These are phyloP conservation scores for Solen grandis DNA, from an alignment of 1,140 invertebrate genomes.

Conservation along the genomic window DNA sequence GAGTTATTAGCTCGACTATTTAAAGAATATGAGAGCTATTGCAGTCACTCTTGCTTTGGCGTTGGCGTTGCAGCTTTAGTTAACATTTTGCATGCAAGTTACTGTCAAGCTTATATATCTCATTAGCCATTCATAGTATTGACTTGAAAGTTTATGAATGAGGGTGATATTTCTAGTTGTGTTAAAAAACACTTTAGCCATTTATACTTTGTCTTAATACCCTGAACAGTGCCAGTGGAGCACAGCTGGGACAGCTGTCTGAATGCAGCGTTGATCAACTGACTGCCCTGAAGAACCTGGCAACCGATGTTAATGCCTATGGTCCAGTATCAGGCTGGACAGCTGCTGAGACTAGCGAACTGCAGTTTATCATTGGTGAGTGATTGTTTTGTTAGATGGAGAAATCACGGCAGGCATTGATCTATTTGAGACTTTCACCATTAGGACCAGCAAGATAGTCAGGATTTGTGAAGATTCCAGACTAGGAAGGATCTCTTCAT, in stretches of 20 bases:
- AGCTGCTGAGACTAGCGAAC: slow-evolving; percentile 1
- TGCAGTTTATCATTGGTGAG: slow-evolving; percentile 11
- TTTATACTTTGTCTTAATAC: neutral
- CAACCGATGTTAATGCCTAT: slow-evolving; percentile 5
- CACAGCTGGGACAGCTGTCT: neutral
- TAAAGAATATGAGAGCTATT: too few relatives aligned
- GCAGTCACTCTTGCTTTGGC: too few relatives aligned
- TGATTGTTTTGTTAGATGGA: too few relatives aligned
- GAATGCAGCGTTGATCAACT: neutral
- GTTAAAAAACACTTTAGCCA: neutral
- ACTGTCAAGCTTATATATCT: neutral
- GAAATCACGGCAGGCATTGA: too few relatives aligned
- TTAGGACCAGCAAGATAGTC: too few relatives aligned
- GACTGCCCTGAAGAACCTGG: neutral
- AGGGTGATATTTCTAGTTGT: neutral
- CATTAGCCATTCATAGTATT: neutral
- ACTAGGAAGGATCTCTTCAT: too few relatives aligned
- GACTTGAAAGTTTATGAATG: neutral
- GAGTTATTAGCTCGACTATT: too few relatives aligned
- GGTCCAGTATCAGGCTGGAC: slow-evolving; percentile 8
- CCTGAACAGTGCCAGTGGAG: slow-evolving; percentile 4
- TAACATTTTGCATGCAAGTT: too few relatives aligned
- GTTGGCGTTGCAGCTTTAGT: too few relatives aligned
- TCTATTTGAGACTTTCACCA: too few relatives aligned
- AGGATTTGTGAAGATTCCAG: too few relatives aligned